These are phyloP conservation scores for Salvelinus fontinalis DNA, from an alignment of 2,113 vertebrate species.

Conservation along the genomic window DNA sequence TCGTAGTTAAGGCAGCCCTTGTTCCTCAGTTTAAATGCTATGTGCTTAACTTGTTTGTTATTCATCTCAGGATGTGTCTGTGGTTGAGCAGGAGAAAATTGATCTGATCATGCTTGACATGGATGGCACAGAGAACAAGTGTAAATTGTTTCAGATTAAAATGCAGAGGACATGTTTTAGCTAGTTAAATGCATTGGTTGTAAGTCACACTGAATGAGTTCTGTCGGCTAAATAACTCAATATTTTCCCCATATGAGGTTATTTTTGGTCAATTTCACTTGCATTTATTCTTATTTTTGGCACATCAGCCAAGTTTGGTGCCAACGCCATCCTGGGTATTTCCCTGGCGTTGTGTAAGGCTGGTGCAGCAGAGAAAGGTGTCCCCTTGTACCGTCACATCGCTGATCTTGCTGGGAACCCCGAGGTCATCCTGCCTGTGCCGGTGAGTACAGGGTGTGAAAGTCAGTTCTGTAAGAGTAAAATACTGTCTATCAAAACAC, in stretches of 20 bases:
- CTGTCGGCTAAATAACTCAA: too few species aligned
- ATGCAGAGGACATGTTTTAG: not conserved
- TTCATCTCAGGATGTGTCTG: conserved; percentile 77
- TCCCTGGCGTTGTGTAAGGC: conserved; percentile 96
- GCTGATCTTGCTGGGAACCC: conserved; percentile 90
- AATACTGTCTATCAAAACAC: too few species aligned
- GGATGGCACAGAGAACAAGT: conserved; percentile 96
- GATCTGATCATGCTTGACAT: conserved; percentile 93
- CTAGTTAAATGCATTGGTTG: too few species aligned
- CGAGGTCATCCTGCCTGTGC: conserved; percentile 93
- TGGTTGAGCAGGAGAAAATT: conserved; percentile 90
- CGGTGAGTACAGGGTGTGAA: conserved; percentile 74
- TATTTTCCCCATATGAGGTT: not conserved
- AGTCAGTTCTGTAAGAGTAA: not conserved
- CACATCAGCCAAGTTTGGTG: conserved; percentile 88
- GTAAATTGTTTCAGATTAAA: conserved; percentile 71
- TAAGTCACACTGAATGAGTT: too few species aligned
- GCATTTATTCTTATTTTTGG: not conserved
- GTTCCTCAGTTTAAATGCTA: not conserved
- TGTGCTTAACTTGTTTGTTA: not conserved
- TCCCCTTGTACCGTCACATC: conserved; percentile 94
- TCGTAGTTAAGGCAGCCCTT: not conserved
- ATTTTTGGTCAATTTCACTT: not conserved
- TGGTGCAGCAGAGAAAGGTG: conserved; percentile 93
- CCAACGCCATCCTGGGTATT: conserved; percentile 93